Percentiles rank a stretch among this genome's conserved stretches.
phyloP scores from a whole-genome alignment of 1,140 invertebrate species.

The Coenobita brevimanus region DNA sequence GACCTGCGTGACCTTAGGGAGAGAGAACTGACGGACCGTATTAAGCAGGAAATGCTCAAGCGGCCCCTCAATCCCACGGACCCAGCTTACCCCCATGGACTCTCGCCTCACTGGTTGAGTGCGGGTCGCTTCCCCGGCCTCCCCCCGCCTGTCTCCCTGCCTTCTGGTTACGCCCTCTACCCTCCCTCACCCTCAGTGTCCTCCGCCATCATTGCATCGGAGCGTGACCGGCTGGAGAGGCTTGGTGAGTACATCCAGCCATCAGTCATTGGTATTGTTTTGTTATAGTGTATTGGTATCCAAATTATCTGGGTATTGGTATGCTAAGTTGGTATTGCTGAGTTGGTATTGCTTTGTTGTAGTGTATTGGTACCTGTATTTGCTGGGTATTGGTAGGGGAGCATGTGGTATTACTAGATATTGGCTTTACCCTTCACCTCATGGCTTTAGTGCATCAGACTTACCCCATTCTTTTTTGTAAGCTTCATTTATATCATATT shows the following conservation, averaged over 20 bases:
- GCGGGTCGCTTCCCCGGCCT: conserved; percentile 70
- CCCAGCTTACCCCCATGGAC: conserved; percentile 74
- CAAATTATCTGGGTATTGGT: too few relatives aligned
- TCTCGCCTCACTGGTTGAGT: conserved; percentile 67
- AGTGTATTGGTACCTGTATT: too few relatives aligned
- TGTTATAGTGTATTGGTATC: too few relatives aligned
- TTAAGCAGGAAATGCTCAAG: conserved; percentile 89
- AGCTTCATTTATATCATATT: too few relatives aligned
- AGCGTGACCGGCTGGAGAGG: conserved; percentile 88
- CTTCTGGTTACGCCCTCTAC: conserved; percentile 77
- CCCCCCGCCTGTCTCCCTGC: conserved; percentile 74
- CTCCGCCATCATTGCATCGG: conserved; percentile 83
- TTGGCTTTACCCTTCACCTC: too few relatives aligned
- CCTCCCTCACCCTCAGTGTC: conserved; percentile 72
- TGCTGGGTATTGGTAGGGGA: too few relatives aligned
- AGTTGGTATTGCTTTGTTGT: too few relatives aligned
- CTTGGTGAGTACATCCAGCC: conserved; percentile 77
- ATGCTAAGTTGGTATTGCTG: too few relatives aligned
- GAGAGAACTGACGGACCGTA: conserved; percentile 85
- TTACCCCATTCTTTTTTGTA: too few relatives aligned
- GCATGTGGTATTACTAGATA: too few relatives aligned
- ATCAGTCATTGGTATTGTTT: neutral
- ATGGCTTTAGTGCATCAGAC: too few relatives aligned
- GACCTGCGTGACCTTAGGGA: conserved; percentile 83
- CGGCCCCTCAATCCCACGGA: conserved; percentile 74